Base-by-base conservation (phyloP, 35 echinoderm and acorn worm genomes). In the Acanthaster planci region DNA sequence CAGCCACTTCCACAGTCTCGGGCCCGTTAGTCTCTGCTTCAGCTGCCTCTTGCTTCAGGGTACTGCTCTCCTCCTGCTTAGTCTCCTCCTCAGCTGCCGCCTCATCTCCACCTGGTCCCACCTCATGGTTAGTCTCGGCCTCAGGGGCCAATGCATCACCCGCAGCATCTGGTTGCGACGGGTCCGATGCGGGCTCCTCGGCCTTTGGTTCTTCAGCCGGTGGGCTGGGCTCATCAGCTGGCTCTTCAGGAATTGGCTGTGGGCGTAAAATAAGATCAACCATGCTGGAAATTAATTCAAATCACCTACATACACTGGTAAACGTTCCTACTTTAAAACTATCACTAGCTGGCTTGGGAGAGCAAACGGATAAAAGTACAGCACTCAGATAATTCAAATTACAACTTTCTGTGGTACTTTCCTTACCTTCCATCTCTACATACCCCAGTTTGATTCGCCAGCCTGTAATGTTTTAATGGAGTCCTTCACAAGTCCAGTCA, bases 71-170 rank as follows among this genome's bases (percentile, higher is more conserved):
- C 77, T 78, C 85, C 78, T 51, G 30, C 52, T 85, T 83, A n/a
- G 40, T 58, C 32, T 52, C 34, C 53, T 83, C 57, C 32, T 39
- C 83, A 23, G 22, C 35, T 37, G 56, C 39, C 36, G 34, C 39
- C 36, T 68, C 57, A 18, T 72, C 83, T 38, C 40, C 57, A 21
- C 54, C 57, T 2, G 38, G 37, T 75, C 60, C 38, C 12, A 67
- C 37, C n/a, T 32, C 37, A 23, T 72, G 23, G 64, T 26, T 72
- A 40, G 22, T 57, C 39, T 68, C 83, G 10, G 55, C 21, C 36
- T 78, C 85, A 31, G 76, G 72, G 79, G 76, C 85, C 58, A 76
- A 52, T 56, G 76, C 56, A 35, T 80, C 85, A 37, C 54, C 76
- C 14, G 38, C 77, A 39, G 77, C 47, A 18, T 40, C 38, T 72